Evolutionary conservation across 2,113 vertebrate species (phyloP), one percentile per base, ranked within the genome.

Genomic region (Donacobius atricapilla): DNA sequence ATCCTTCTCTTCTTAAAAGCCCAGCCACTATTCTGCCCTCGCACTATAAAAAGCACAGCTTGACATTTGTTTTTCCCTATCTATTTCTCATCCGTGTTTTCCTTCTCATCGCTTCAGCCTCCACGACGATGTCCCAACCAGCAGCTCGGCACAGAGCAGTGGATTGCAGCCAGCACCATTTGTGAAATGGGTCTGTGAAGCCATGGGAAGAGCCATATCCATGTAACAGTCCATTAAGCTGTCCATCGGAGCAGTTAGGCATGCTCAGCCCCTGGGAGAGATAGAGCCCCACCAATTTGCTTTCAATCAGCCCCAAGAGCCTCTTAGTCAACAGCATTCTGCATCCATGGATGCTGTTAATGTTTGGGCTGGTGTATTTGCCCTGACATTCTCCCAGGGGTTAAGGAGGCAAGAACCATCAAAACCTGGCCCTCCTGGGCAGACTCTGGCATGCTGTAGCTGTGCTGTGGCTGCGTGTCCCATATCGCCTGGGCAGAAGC

Each of bases 201-300:
- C 85, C 87, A 48, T 47, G 89, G 82, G 80, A 75, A 78, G 91
- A 89, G 91, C 87, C 84, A 91, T 95, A 94, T 71, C 89, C 80
- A 2, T 71, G 94, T 92, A 92, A 94, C 93, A 94, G 91, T 48
- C 91, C 96, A 71, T 94, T 94, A 95, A 94, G 44, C 91, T 79
- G 89, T 70, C 93, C 87, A 87, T 75, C 0, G 7, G 48, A 75
- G 77, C 91, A 89, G 82, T 94, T 91, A 96, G 87, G 80, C 37
- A 0, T 18, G 83, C 63, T 37, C 72, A 21, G 80, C 45, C 48
- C 47, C 65, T 35, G 81, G 31, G 70, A 77, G 30, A 80, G 61
- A 60, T 64, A 78, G 64, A 64, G 64, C 45, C 42, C 39, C 63
- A 76, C 89, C 64, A 24, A 25, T 72, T 82, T 47, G 37, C 83